Conservation (phyloP, 2,888 invertebrate species). For the Himalopsyche japonica region DNA sequence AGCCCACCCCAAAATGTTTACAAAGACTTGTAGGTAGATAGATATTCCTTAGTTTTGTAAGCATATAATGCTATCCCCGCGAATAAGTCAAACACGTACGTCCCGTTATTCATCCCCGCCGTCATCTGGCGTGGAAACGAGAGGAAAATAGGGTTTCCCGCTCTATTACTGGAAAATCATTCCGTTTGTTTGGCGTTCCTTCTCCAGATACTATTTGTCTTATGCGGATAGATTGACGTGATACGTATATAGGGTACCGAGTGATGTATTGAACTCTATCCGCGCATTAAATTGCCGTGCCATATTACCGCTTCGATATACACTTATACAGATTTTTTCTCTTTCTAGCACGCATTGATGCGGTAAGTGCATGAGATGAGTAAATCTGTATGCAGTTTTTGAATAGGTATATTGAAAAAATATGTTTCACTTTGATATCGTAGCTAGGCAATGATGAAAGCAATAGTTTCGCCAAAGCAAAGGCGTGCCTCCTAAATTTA, state of each 20-base stretch:
- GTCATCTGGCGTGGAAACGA: conserved; percentile 6
- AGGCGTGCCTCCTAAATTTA: not conserved
- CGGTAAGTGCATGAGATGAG: not conserved
- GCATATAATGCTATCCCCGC: conserved; percentile 23
- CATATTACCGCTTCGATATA: not conserved
- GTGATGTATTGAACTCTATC: conserved; percentile 24
- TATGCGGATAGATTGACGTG: conserved; percentile 40
- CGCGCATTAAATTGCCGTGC: not conserved
- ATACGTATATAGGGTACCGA: conserved; percentile 36
- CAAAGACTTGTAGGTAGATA: conserved; percentile 27
- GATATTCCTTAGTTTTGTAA: conserved; percentile 36
- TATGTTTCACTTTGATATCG: not conserved
- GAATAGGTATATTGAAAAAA: not conserved
- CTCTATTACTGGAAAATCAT: conserved; percentile 27
- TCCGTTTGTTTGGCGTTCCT: conserved; percentile 40
- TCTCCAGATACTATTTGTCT: conserved; percentile 40
- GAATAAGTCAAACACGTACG: conserved; percentile 16
- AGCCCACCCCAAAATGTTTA: conserved; percentile 37
- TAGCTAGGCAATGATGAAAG: conserved; percentile 17
- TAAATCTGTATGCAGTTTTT: not conserved
- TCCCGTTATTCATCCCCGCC: not conserved
- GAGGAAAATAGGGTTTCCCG: conserved; percentile 9
- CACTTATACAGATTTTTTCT: not conserved
- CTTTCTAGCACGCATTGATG: not conserved
- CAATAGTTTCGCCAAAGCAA: conserved; percentile 23